Evolutionary conservation across 2,113 vertebrate species (phyloP), one percentile per base, ranked within the genome.

Genomic region (Sylvilagus bachmani): DNA sequence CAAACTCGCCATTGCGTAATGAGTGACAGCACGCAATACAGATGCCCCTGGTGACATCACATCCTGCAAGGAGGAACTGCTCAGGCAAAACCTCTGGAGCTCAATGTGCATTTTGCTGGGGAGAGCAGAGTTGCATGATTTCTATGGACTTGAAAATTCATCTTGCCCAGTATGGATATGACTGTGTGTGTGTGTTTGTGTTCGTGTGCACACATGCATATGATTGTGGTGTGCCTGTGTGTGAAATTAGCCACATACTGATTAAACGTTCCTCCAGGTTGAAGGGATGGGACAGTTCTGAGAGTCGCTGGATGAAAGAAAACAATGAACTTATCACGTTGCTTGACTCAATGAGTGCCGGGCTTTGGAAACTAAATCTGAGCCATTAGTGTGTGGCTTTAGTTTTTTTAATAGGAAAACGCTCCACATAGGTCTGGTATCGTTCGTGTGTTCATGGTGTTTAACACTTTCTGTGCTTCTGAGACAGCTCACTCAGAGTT

Each of bases 391-490:
- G 69, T 71, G 67, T 73, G 93, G 86, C 78, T 96, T 94, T 86
- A 55, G 61, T 82, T 95, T 96, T 96, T 97, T 96, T 71, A 95
- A 97, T 55, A 95, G 86, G 91, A 95, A 87, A 95, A 85, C 44
- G 14, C 95, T 85, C 71, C 96, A 55, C 66, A 13, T 12, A 77
- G 85, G 93, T 67, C 1, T 44, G 17, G 66, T 94, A 61, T 80
- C 67, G 97, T 92, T 97, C 44, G 44, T 92, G 12, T 0, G 0
- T 51, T 93, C 31, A 81, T 70, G 62, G 75, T 95, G 51, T 66
- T 95, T 93, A 97, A 97, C 91, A 94, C 95, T 97, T 98, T 98
- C 97, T 98, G 53, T 79, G 93, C 96, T 92, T 95, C 90, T 78
- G 90, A 83, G 85, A 94, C 94, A 58, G 81, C 96, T 86, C 74